Evolutionary conservation across 2,797 vertebrate species (phyloP).

Genomic region (Phrynocephalus guinanensis): DNA sequence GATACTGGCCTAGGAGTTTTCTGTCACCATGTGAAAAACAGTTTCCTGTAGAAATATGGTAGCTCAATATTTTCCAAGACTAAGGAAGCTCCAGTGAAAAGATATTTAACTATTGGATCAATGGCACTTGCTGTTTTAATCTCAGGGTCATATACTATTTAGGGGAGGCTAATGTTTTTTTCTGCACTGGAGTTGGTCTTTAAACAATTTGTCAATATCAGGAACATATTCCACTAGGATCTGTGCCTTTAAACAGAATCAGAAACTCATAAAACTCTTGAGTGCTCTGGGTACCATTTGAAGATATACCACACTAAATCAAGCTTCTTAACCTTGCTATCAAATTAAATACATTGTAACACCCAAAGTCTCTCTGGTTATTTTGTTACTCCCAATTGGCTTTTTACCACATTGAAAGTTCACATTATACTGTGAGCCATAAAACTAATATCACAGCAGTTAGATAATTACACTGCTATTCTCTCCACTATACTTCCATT

Average conservation of each 20-base stretch:
- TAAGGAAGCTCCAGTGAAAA: constrained; percentile 1
- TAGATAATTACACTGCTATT: constrained; percentile 36
- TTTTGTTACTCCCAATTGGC: constrained; percentile 10
- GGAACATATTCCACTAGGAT: constrained; percentile 27
- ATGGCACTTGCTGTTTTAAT: constrained; percentile 37
- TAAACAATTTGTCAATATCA: constrained; percentile 38
- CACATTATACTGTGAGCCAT: constrained; percentile 29
- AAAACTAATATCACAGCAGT: constrained; percentile 23
- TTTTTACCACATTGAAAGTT: constrained; percentile 37
- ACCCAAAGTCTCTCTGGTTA: not conserved
- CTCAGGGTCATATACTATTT: not conserved
- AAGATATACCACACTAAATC: constrained; percentile 7
- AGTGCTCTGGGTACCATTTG: constrained; percentile 17
- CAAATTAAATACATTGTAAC: constrained; percentile 32
- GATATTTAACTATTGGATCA: constrained; percentile 46
- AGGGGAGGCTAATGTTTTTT: constrained; percentile 21
- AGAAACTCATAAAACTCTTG: constrained; percentile 36
- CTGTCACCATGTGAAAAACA: constrained; percentile 10
- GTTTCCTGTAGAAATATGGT: constrained; percentile 6
- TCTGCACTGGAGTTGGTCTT: constrained; percentile 21
- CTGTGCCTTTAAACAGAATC: constrained; percentile 18
- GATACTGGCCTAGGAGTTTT: not conserved
- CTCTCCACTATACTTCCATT: not conserved
- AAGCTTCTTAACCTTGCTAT: constrained; percentile 34
- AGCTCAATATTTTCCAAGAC: constrained; percentile 10